phyloP scores from a whole-genome alignment of 2,113 vertebrate species.

The Scomber scombrus region DNA sequence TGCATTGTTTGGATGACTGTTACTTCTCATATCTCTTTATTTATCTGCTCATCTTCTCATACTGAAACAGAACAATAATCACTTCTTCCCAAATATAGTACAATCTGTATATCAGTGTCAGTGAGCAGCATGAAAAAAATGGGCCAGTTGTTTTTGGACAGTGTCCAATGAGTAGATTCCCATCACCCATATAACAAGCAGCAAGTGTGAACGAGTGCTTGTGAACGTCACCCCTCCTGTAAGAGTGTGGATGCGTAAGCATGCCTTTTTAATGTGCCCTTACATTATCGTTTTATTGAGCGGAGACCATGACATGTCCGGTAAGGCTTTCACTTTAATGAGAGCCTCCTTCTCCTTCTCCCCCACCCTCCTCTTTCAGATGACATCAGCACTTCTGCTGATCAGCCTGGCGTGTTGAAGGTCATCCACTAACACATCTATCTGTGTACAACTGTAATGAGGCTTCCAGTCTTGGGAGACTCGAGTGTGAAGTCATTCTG shows the following conservation, averaged over 20 bases:
- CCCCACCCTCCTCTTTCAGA: slow-evolving; percentile 14
- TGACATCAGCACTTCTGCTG: slow-evolving; percentile 44
- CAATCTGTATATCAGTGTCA: background rate
- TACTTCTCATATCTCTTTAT: no score
- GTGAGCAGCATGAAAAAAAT: background rate
- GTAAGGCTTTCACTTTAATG: slow-evolving; percentile 61
- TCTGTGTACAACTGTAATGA: slow-evolving; percentile 9
- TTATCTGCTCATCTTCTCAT: no score
- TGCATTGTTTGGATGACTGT: background rate
- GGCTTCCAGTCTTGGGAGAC: slow-evolving; percentile 1
- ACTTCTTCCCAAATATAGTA: background rate
- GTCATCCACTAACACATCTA: slow-evolving; percentile 24
- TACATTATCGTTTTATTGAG: slow-evolving; percentile 45
- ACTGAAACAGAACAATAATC: no score
- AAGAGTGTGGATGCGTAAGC: background rate
- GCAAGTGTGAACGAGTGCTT: background rate
- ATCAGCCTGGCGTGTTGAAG: slow-evolving; percentile 21
- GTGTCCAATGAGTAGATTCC: background rate
- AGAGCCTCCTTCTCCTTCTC: slow-evolving; percentile 12
- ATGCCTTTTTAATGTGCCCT: slow-evolving; percentile 35
- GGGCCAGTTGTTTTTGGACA: background rate
- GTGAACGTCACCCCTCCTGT: background rate
- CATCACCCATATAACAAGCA: background rate
- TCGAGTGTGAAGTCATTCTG: background rate
- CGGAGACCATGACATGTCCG: slow-evolving; percentile 17